Base-by-base conservation (phyloP, 2,113 vertebrate genomes). In the Tachysurus vachellii region DNA sequence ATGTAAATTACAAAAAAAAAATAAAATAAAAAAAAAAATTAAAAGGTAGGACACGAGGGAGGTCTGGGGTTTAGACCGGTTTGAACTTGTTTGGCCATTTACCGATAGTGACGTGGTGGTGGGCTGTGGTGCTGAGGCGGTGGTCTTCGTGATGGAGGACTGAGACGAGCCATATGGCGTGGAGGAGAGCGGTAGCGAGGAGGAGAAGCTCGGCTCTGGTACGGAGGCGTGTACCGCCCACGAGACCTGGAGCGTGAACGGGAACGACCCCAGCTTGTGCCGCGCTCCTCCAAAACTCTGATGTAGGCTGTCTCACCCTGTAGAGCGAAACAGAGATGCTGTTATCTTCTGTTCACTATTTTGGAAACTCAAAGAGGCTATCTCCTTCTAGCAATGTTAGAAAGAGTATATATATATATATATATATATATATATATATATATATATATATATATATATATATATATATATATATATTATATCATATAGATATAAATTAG, bases 251-350 rank as follows among this genome's bases (percentile, higher is more conserved):
- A 98, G 36, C 96, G 95, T 91, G 97, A 98, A 66, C 97, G 95
- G 3, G 97, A 97, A 66, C 96, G 96, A 86, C 94, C 94, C 91
- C 94, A 97, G 94, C 94, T 97, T 79, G 95, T 93, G 85, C 96
- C 96, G 89, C 97, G 94, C 90, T 98, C 96, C 91, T 96, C 96
- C 83, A 93, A 95, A 88, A 98, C 97, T 57, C 96, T 94, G 91
- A 98, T 97, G 92, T 96, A 97, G 14, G 97, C 94, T 2, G 96
- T 97, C 94, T 98, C 97, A 71, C 97, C 97, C 97, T 98, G 89
- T 23, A 88, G 81, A 44, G 62, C 6, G 23, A 85, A 66, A 82
- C 85, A 57, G n/a, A 80, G 5, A 42, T 57, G 53, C 16, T 9
- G 17, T 64, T 28, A 56, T 56, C 17, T 28, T 19, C 7, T 50